phyloP scores from a whole-genome alignment of 2,797 vertebrate genomes.

The Huso huso region DNA sequence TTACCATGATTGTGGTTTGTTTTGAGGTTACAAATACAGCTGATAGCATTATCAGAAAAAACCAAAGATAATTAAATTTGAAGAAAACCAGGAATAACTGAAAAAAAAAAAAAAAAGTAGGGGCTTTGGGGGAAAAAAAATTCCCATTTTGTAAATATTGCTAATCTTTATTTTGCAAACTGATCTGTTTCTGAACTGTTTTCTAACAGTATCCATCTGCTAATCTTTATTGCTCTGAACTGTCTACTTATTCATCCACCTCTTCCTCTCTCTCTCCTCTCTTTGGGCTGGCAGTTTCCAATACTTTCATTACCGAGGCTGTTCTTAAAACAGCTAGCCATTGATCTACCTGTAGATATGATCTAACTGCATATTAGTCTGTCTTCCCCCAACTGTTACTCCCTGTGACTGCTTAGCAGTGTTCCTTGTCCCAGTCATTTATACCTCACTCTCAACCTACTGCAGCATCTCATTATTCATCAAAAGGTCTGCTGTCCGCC shows the following conservation, averaged over 20 bases:
- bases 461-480: slow-evolving; percentile 22
- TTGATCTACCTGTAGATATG: slow-evolving; percentile 22
- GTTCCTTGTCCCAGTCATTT: slow-evolving; percentile 9
- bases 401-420: slow-evolving; percentile 13
- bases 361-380: slow-evolving; percentile 15
- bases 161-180: too few species aligned
- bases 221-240: slow-evolving; percentile 21
- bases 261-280: slow-evolving; percentile 1
- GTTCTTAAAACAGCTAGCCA: slow-evolving; percentile 18
- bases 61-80: too few species aligned
- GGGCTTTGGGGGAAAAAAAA: too few species aligned
- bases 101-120: too few species aligned
- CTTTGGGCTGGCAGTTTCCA: slow-evolving; percentile 12
- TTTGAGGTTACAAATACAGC: too few species aligned
- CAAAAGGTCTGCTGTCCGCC: slow-evolving; percentile 9
- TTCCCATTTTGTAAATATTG: too few species aligned
- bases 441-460: slow-evolving; percentile 17
- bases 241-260: slow-evolving; percentile 4
- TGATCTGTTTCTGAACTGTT: too few species aligned
- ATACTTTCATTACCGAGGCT: slow-evolving; percentile 11
- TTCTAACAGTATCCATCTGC: slow-evolving; percentile 5
- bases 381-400: background rate
- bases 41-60: too few species aligned
- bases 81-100: too few species aligned
- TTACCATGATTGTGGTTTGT: too few species aligned